These are phyloP conservation scores for Crioceris asparagi DNA, from an alignment of 2,888 invertebrate genomes.

Conservation along the genomic window DNA sequence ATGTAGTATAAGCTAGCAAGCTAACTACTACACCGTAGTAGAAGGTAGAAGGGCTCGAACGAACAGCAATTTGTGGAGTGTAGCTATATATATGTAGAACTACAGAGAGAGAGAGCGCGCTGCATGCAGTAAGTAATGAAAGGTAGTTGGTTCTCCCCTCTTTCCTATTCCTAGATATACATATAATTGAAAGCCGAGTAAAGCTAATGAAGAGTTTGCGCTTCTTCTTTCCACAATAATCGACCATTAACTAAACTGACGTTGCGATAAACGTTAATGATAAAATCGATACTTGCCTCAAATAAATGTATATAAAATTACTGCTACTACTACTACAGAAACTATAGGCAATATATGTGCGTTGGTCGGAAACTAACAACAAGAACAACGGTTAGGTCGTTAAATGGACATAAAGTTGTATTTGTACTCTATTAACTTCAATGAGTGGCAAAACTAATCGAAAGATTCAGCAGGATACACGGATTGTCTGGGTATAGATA, in stretches of 20 bases:
- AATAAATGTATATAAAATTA: constrained; percentile 36
- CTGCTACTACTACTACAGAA: too few species aligned
- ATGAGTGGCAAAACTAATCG: too few species aligned
- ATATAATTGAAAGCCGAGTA: constrained; percentile 31
- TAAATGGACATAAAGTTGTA: constrained; percentile 30
- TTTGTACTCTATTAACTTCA: too few species aligned
- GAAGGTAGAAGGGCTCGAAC: too few species aligned
- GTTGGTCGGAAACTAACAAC: constrained; percentile 14
- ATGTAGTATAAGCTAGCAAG: too few species aligned
- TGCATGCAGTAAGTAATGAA: constrained; percentile 29
- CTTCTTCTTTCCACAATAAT: constrained; percentile 26
- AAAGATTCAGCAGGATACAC: too few species aligned
- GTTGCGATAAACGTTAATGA: constrained; percentile 37
- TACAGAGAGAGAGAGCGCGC: too few species aligned
- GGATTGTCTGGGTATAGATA: too few species aligned
- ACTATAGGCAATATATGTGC: constrained; percentile 30
- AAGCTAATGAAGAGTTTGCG: constrained; percentile 37
- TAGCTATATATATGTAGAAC: too few species aligned
- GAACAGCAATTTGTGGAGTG: too few species aligned
- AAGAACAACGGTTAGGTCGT: constrained; percentile 18
- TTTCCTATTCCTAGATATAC: constrained; percentile 25
- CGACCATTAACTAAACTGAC: constrained; percentile 21
- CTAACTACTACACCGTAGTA: too few species aligned
- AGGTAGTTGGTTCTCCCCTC: too few species aligned
- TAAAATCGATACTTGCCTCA: constrained; percentile 38